A percentile compares a stretch with the other conserved stretches of the same genome.
These are phyloP conservation scores for Paramuricea clavata DNA, from an alignment of 92 coral and sea anemone species.

Conservation along the genomic window DNA sequence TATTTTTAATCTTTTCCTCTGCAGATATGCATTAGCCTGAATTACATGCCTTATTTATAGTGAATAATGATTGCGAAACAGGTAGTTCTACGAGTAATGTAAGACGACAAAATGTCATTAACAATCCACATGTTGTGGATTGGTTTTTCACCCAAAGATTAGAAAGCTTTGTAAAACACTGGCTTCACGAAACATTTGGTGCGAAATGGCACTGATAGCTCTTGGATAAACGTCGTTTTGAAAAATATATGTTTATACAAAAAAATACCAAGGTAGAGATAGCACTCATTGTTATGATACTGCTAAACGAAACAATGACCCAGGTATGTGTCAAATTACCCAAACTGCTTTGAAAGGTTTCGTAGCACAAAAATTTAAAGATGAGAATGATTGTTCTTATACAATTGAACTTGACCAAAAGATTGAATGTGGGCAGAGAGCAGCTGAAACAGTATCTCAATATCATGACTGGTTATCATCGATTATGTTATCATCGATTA, in stretches of 20 bases:
- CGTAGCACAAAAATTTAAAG: not conserved
- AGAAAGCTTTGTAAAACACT: slow-evolving; percentile 69
- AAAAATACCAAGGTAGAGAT: slow-evolving; percentile 41
- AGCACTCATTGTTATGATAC: not conserved
- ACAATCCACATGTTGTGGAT: slow-evolving; percentile 70
- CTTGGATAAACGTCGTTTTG: too few relatives aligned
- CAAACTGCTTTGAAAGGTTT: slow-evolving; percentile 58
- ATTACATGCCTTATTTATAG: slow-evolving; percentile 1
- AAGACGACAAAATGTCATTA: slow-evolving; percentile 67
- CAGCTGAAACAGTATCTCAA: slow-evolving; percentile 58
- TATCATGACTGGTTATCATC: slow-evolving; percentile 74
- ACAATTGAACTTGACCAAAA: slow-evolving; percentile 39
- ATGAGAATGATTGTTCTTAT: slow-evolving; percentile 30
- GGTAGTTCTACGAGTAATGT: slow-evolving; percentile 45
- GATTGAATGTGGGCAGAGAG: slow-evolving; percentile 58
- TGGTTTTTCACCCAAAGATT: slow-evolving; percentile 67
- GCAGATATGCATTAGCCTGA: slow-evolving; percentile 20
- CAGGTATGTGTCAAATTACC: slow-evolving; percentile 61
- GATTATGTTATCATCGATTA: slow-evolving; percentile 68
- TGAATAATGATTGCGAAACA: not conserved
- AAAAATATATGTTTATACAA: too few relatives aligned
- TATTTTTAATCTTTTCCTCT: slow-evolving; percentile 63
- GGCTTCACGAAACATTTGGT: slow-evolving; percentile 67
- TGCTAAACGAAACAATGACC: slow-evolving; percentile 64
- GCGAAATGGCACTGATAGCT: slow-evolving; percentile 78